These are phyloP conservation scores for Azorinus chamasolen DNA, from an alignment of 2,888 invertebrate genomes.

Conservation along the genomic window DNA sequence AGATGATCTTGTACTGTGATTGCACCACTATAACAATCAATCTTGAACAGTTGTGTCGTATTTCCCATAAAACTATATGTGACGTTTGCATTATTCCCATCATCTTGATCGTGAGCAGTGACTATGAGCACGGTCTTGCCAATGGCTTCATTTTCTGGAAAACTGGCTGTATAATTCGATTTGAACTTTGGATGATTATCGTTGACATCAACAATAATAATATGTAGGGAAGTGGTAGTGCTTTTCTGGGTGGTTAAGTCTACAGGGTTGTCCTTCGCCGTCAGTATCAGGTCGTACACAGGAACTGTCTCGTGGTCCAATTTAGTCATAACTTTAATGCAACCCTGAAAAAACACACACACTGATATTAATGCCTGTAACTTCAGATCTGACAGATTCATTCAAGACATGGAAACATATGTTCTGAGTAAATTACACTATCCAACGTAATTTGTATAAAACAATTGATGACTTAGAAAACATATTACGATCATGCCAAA, in stretches of 20 bases:
- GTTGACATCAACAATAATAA: conserved; percentile 46
- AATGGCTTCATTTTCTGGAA: conserved; percentile 28
- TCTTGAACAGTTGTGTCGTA: conserved; percentile 23
- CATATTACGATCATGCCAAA: too few species aligned
- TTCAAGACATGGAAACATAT: too few species aligned
- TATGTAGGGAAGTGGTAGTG: conserved; percentile 1
- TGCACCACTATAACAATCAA: conserved; percentile 22
- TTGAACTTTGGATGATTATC: conserved; percentile 49
- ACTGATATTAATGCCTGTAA: too few species aligned
- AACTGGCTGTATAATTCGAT: neutral
- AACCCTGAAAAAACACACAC: conserved; percentile 43
- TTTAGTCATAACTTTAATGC: conserved; percentile 5
- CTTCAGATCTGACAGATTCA: too few species aligned
- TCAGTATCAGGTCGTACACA: conserved; percentile 26
- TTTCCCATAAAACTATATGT: conserved; percentile 16
- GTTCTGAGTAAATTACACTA: too few species aligned
- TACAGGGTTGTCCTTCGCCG: conserved; percentile 43
- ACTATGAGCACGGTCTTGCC: conserved; percentile 12
- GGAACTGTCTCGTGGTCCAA: conserved; percentile 39
- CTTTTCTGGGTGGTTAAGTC: conserved; percentile 16
- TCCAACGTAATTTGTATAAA: too few species aligned
- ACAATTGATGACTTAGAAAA: too few species aligned
- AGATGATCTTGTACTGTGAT: conserved; percentile 40
- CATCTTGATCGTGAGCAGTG: conserved; percentile 41
- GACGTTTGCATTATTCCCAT: neutral